These are phyloP conservation scores for Alligator sinensis DNA, from an alignment of 2,113 vertebrate genomes.

Conservation along the genomic window DNA sequence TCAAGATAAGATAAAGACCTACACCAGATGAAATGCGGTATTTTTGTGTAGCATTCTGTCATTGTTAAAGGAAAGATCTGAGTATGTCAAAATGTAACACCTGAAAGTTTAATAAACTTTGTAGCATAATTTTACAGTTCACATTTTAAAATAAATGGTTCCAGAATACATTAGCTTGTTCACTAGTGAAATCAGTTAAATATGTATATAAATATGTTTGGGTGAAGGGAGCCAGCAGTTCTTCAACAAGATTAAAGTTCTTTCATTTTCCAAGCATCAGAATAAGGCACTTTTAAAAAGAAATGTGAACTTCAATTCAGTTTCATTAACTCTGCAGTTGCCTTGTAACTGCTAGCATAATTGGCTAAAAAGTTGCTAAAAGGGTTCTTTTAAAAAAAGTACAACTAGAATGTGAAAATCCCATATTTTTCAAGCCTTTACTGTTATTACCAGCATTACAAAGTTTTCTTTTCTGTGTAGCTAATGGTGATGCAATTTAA, in stretches of 20 bases:
- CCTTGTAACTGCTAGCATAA: slow-evolving; percentile 39
- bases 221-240: slow-evolving; percentile 57
- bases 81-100: slow-evolving; percentile 83
- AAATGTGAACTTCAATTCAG: slow-evolving; percentile 27
- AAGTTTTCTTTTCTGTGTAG: background rate
- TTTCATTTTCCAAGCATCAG: slow-evolving; percentile 67
- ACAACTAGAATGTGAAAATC: background rate
- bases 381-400: slow-evolving; percentile 32
- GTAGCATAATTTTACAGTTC: slow-evolving; percentile 80
- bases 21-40: slow-evolving; percentile 73
- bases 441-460: background rate
- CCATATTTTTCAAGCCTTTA: background rate
- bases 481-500: slow-evolving; percentile 20
- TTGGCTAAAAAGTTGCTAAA: slow-evolving; percentile 45
- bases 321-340: slow-evolving; percentile 56
- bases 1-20: slow-evolving; percentile 85
- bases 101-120: slow-evolving; percentile 86
- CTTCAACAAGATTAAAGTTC: slow-evolving; percentile 68
- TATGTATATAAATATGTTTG: slow-evolving; percentile 56
- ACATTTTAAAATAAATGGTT: slow-evolving; percentile 74
- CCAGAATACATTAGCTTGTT: slow-evolving; percentile 67
- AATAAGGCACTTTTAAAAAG: slow-evolving; percentile 52
- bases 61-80: slow-evolving; percentile 82
- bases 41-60: slow-evolving; percentile 84
- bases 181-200: slow-evolving; percentile 63